Evolutionary conservation across 2,797 vertebrate genomes (phyloP), one percentile per base, ranked within the genome.

Genomic region (Lophotriccus pileatus): DNA sequence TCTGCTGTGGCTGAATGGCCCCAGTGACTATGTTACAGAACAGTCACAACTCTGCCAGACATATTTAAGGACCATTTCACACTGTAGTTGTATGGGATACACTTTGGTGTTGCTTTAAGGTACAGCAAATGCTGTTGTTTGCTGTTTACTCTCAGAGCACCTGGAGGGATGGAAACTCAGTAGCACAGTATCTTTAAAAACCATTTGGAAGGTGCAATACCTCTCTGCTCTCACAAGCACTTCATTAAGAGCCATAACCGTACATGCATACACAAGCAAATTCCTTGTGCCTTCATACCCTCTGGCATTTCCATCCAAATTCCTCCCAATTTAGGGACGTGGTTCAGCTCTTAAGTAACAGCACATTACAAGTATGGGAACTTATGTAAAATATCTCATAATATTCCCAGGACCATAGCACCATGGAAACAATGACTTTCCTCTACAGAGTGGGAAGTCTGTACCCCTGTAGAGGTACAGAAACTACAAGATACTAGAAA

Each of bases 11-110:
- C 63, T 75, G 49, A 76, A 27, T 0, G 0, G 36, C 37, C 27
- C 52, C 21, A 1, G 28, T 3, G n/a, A 16, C 7, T 14, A 17
- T 1, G 1, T 21, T 32, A 56, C 1, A 3, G n/a, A 56, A 20
- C 37, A 49, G 62, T 2, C 34, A 7, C 4, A 14, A 68, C 44
- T 56, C n/a, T 22, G 67, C 41, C 41, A 63, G 18, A 17, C 8
- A 21, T 18, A 18, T 43, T 25, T 39, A 69, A 83, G 72, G 58
- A 25, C 19, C 25, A 46, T 37, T 69, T 43, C 49, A 49, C 30
- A 2, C 46, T 23, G 23, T 1, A 25, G 34, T 4, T 39, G 52
- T 2, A 23, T 1, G 74, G n/a, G 60, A 67, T 17, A 36, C 16
- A 28, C 41, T 60, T 9, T 17, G 18, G 21, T 28, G 22, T 1